phyloP scores from a whole-genome alignment of 2,888 invertebrate species.

The Anarsia innoxiella region DNA sequence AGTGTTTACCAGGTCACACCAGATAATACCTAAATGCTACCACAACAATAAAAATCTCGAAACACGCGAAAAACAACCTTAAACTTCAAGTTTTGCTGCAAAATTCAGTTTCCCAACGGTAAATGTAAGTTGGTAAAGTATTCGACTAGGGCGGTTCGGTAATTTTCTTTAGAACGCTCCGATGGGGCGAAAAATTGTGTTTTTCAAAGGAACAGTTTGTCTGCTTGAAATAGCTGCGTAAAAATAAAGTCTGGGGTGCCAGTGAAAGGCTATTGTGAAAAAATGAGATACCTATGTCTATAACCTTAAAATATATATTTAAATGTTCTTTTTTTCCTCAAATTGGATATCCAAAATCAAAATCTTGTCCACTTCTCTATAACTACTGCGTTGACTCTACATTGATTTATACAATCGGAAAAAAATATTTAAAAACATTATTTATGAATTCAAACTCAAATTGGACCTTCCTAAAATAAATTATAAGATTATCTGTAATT shows the following conservation, averaged over 20 bases:
- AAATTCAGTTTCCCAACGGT: slow-evolving; percentile 10
- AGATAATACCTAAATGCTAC: slow-evolving; percentile 46
- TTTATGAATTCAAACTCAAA: too few relatives aligned
- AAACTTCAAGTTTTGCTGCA: slow-evolving; percentile 8
- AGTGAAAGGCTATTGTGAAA: not conserved
- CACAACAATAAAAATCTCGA: slow-evolving; percentile 17
- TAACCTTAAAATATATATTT: too few relatives aligned
- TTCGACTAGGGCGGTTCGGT: slow-evolving; percentile 46
- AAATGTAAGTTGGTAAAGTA: slow-evolving; percentile 37
- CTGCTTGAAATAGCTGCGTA: slow-evolving; percentile 8
- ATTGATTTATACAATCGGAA: too few relatives aligned
- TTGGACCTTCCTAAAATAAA: too few relatives aligned
- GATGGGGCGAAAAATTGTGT: slow-evolving; percentile 64
- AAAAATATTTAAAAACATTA: too few relatives aligned
- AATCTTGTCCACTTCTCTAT: too few relatives aligned
- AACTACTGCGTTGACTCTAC: too few relatives aligned
- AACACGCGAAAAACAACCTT: slow-evolving; percentile 27
- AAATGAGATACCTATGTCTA: too few relatives aligned
- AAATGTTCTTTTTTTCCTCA: too few relatives aligned
- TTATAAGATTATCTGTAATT: too few relatives aligned
- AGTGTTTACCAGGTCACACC: slow-evolving; percentile 52
- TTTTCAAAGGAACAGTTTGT: slow-evolving; percentile 48
- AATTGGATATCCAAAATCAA: too few relatives aligned
- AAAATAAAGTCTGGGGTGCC: slow-evolving; percentile 3
- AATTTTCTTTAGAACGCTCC: slow-evolving; percentile 67